phyloP scores from a whole-genome alignment of 1,140 invertebrate genomes.

The Dreissena polymorpha region DNA sequence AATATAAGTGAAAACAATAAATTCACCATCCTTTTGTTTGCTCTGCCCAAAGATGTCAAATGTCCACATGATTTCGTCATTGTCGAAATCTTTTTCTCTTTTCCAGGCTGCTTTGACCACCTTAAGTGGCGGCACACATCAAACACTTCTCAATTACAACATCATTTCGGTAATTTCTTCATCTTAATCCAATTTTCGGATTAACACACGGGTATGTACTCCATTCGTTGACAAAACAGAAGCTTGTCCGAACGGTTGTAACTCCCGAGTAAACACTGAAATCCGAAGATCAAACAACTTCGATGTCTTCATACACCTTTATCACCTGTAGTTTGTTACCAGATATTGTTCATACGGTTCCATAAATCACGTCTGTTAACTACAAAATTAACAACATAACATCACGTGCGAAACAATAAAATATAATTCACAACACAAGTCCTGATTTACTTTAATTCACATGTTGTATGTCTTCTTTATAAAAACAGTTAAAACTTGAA shows the following conservation, averaged over 20 bases:
- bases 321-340: not conserved
- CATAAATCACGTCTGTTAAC: not conserved
- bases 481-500: slow-evolving; percentile 7
- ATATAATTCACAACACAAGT: not conserved
- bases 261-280: slow-evolving; percentile 38
- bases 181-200: slow-evolving; percentile 43
- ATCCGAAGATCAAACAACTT: slow-evolving; percentile 45
- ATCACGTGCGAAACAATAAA: not conserved
- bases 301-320: not conserved
- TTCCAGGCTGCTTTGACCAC: not conserved
- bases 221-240: slow-evolving; percentile 33
- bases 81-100: not conserved
- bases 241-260: slow-evolving; percentile 42
- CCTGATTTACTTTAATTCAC: not conserved
- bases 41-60: not conserved
- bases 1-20: slow-evolving; percentile 15
- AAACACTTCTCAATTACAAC: slow-evolving; percentile 11
- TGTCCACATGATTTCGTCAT: not conserved
- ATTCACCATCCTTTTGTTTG: not conserved
- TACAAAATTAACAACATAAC: not conserved
- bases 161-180: slow-evolving; percentile 8
- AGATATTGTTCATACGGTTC: not conserved
- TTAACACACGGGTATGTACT: slow-evolving; percentile 21
- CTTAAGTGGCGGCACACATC: slow-evolving; percentile 20
- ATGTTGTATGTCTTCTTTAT: not conserved